Conservation (phyloP, 2,797 vertebrate species). For the Novumbra hubbsi region DNA sequence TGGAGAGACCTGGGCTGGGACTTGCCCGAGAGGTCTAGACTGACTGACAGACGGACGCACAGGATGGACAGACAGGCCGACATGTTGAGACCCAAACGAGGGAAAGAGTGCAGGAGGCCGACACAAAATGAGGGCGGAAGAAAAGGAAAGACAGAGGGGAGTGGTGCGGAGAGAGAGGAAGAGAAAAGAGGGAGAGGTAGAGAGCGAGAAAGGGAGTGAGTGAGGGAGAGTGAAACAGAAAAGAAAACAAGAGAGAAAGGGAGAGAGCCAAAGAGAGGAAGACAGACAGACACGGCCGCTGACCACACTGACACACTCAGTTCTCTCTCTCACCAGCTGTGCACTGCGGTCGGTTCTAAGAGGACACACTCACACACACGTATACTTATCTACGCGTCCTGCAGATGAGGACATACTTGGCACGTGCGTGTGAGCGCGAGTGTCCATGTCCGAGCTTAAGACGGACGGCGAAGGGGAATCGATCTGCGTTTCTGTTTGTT, state of each 20-base stretch:
- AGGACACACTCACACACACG: constrained; percentile 65
- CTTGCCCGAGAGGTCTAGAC: constrained; percentile 34
- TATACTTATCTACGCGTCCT: constrained; percentile 71
- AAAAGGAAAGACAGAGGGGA: not conserved
- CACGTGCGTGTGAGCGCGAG: constrained; percentile 28
- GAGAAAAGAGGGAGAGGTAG: not conserved
- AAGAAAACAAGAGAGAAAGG: constrained; percentile 12
- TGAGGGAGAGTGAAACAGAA: not conserved
- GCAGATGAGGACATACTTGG: constrained; percentile 78
- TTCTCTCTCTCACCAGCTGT: constrained; percentile 68
- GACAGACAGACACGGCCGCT: constrained; percentile 60
- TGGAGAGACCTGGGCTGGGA: constrained; percentile 51
- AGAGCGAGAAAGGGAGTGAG: not conserved
- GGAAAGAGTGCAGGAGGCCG: not conserved
- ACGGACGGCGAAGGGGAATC: constrained; percentile 43
- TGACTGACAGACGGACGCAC: constrained; percentile 41
- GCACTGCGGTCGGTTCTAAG: constrained; percentile 64
- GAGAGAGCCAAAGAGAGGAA: constrained; percentile 52
- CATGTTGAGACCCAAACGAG: not conserved
- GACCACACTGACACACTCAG: constrained; percentile 74
- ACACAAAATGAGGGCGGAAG: not conserved
- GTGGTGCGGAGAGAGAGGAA: constrained; percentile 2
- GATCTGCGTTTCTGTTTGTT: constrained; percentile 62
- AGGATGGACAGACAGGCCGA: not conserved
- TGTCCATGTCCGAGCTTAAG: constrained; percentile 37